Evolutionary conservation across 2,888 invertebrate species (phyloP), one percentile per base, ranked within the genome.

Genomic region (Diplolepis rosae): DNA sequence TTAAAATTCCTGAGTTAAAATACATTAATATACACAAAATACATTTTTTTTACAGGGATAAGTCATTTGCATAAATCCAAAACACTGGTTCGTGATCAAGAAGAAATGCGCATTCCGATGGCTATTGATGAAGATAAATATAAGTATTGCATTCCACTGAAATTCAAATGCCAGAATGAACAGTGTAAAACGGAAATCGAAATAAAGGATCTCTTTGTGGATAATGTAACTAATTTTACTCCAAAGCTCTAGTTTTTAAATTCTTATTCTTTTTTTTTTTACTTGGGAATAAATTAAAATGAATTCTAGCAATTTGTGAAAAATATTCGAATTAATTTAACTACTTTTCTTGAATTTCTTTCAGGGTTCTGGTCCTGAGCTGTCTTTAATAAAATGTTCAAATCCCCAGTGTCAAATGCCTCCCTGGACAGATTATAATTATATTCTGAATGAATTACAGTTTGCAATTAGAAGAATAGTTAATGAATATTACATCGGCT

Each of bases 401-500:
- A 96, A 95, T 85, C 85, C 90, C 0, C 92, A 93, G 3, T 98
- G 98, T 87, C 87, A 84, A 11, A 86, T 91, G 1, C 87, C 91
- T 69, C 96, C 95, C 0, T 89, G 92, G 76, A 93, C 93, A 69
- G 94, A 94, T 84, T 84, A 93, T 61, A 90, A 91, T 2, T 91
- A 92, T 71, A 91, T 97, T 76, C 92, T 93, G 81, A 98, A 97
- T 89, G 92, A 93, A 80, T 85, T 98, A 73, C 91, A 92, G 51
- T 83, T 92, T n/a, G 90, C 91, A 70, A 92, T 97, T 1, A 91
- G 95, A 42, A 88, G 89, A 54, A 93, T 92, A 81, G 92, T 96
- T 68, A 89, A 90, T 4, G 92, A 92, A 77, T 98, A 96, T 89
- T 96, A 97, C 84, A 90, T 92, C 85, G 94, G 94, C 71, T 94